phyloP scores from a whole-genome alignment of 1,140 invertebrate species.

The Samia ricini region DNA sequence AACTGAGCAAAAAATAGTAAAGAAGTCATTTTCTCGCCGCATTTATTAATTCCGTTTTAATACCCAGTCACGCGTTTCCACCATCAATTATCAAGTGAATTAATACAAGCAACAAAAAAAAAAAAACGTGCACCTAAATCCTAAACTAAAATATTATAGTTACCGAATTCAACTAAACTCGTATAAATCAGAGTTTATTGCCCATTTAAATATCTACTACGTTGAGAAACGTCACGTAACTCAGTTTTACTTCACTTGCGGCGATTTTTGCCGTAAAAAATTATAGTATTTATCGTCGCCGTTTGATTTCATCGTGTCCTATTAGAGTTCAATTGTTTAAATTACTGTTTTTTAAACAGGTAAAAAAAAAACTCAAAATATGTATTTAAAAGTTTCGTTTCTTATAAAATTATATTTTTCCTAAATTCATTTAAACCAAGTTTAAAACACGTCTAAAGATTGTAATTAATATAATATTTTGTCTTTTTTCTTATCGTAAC shows the following conservation, averaged over 20 bases:
- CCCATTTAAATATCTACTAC: conserved; percentile 42
- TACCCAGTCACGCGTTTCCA: conserved; percentile 16
- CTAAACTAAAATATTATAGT: conserved; percentile 22
- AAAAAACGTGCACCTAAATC: conserved; percentile 18
- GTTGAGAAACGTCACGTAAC: conserved; percentile 33
- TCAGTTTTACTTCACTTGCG: conserved; percentile 32
- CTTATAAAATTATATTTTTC: too few relatives aligned
- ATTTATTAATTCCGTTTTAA: background rate
- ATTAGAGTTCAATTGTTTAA: too few relatives aligned
- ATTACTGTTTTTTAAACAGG: too few relatives aligned
- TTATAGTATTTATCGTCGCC: conserved; percentile 19
- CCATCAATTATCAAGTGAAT: conserved; percentile 22
- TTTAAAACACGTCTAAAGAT: too few relatives aligned
- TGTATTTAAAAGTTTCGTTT: too few relatives aligned
- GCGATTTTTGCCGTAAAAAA: conserved; percentile 18
- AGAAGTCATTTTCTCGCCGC: background rate
- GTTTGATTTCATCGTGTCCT: conserved; percentile 8
- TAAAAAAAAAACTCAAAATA: too few relatives aligned
- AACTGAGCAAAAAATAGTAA: background rate
- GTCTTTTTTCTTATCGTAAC: too few relatives aligned
- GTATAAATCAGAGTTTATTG: conserved; percentile 42
- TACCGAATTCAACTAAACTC: conserved; percentile 25
- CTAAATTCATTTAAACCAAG: too few relatives aligned
- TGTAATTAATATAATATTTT: too few relatives aligned
- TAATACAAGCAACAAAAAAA: too few relatives aligned